These are phyloP conservation scores for Lasaia peninsularis DNA, from an alignment of 1,140 invertebrate species.

Conservation along the genomic window DNA sequence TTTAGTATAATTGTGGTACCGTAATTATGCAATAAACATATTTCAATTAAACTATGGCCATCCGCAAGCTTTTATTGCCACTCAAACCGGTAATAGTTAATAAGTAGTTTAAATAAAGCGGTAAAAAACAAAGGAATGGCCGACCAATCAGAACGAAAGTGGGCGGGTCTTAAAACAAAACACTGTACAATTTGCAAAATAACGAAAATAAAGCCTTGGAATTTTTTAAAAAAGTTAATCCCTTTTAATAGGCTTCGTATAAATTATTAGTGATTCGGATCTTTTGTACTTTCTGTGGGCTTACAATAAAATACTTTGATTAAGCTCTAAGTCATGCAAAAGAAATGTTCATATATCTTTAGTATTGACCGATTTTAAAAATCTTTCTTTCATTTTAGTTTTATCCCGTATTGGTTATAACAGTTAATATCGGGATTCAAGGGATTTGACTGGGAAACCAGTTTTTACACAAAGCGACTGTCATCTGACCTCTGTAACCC, in stretches of 20 bases:
- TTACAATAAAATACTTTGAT: conserved; percentile 8
- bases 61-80: conserved; percentile 8
- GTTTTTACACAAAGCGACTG: no score
- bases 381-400: no score
- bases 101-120: conserved; percentile 53
- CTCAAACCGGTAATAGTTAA: conserved; percentile 50
- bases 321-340: background rate
- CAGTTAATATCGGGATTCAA: no score
- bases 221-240: conserved; percentile 40
- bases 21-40: no score
- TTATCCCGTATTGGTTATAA: no score
- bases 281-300: conserved; percentile 19
- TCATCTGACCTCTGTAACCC: no score
- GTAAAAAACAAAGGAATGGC: conserved; percentile 47
- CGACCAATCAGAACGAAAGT: conserved; percentile 51
- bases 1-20: no score
- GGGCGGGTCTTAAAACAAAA: conserved; percentile 55
- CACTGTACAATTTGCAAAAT: conserved; percentile 46
- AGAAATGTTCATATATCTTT: no score
- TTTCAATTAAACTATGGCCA: no score
- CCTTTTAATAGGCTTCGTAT: conserved; percentile 29
- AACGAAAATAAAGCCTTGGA: conserved; percentile 54
- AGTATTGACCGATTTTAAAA: no score
- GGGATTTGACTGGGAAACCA: no score
- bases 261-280: conserved; percentile 20